Percentiles rank a stretch among this genome's conserved stretches.
phyloP scores from a whole-genome alignment of 2,888 invertebrate species.

The Leptopterna dolabrata region DNA sequence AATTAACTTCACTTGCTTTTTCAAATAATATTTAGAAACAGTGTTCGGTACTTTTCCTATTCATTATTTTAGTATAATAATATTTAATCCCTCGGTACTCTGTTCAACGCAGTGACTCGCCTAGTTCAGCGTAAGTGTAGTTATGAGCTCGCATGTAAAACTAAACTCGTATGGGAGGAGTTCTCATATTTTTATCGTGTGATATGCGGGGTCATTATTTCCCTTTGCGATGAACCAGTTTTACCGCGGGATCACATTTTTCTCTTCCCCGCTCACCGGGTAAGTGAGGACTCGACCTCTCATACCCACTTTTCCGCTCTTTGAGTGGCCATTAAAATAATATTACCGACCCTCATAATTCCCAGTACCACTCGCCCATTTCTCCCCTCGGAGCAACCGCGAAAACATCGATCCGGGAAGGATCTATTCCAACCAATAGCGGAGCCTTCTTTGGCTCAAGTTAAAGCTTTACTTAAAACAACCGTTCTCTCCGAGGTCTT shows the following conservation, averaged over 20 bases:
- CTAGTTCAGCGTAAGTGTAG: no score
- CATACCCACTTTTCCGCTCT: neutral
- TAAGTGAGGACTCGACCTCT: neutral
- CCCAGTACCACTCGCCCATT: neutral
- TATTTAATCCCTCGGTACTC: no score
- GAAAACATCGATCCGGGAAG: neutral
- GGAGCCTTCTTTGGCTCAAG: neutral
- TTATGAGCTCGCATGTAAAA: no score
- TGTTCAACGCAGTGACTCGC: no score
- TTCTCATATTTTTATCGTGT: neutral
- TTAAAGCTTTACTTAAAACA: neutral
- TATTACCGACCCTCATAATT: neutral
- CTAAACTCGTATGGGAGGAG: neutral
- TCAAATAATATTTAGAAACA: no score
- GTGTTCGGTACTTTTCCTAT: no score
- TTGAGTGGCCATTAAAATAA: neutral
- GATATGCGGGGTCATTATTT: neutral
- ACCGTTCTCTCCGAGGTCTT: constrained; percentile 18
- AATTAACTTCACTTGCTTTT: no score
- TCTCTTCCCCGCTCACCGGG: neutral
- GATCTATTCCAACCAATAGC: neutral
- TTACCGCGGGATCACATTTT: neutral
- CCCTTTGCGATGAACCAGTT: neutral
- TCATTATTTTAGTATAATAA: no score
- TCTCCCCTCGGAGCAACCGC: neutral